Evolutionary conservation across 2,797 vertebrate genomes (phyloP).

Genomic region (Falco biarmicus): DNA sequence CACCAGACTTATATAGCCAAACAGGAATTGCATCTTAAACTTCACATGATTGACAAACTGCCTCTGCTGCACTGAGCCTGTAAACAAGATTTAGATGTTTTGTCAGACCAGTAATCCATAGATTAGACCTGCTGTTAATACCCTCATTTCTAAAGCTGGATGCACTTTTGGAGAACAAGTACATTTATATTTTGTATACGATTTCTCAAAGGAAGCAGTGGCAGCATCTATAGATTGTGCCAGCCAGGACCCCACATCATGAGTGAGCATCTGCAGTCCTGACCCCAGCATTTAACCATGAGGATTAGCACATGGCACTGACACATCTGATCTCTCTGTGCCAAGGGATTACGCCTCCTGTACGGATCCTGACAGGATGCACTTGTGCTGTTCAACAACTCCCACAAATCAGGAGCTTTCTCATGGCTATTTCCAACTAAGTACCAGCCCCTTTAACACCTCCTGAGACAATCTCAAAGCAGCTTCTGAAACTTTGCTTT

Average conservation of each 20-base stretch:
- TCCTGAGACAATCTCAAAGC: not conserved
- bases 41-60: not conserved
- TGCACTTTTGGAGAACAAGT: not conserved
- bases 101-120: not conserved
- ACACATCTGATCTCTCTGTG: not conserved
- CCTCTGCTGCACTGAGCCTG: not conserved
- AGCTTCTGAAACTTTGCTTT: not conserved
- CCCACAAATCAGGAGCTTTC: not conserved
- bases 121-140: not conserved
- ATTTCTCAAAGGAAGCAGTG: not conserved
- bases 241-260: fast-evolving
- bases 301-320: not conserved
- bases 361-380: not conserved
- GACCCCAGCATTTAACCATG: not conserved
- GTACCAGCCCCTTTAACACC: not conserved
- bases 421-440: not conserved
- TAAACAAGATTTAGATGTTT: not conserved
- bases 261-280: fast-evolving
- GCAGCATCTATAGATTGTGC: not conserved
- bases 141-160: not conserved
- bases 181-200: not conserved
- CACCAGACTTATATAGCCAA: not conserved
- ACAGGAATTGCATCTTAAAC: not conserved
- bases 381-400: not conserved
- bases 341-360: not conserved